Evolutionary conservation across 1,140 invertebrate genomes (phyloP), one percentile per base, ranked within the genome.

Genomic region (Heterodera carotae): DNA sequence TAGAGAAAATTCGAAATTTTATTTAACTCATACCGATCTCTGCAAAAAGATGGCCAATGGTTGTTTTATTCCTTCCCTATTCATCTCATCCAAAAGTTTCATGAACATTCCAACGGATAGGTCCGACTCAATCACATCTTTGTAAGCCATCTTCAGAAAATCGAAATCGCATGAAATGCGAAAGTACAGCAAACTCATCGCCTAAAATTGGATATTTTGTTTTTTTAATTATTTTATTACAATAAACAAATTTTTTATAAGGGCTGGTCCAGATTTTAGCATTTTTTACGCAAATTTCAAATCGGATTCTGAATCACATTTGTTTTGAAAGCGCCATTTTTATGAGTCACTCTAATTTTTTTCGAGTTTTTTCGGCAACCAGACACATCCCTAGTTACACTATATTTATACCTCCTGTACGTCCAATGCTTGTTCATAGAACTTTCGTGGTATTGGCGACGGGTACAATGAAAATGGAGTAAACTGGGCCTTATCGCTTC

Each of bases 171-270:
- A 88, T 10, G 86, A 84, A 15, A 88, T 77, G 15, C 76, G 74
- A 75, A 86, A 87, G 62, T 87, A 87, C 0, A 87, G 76, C 15
- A 68, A 56, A 75, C 84, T 88, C 69, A 86, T 85, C 15, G 77
- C 80, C 84, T 85, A 62, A 76, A 81, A 29, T 48, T 18, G 6
- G 29, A 25, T 5, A 39, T 60, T 66, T 22, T 64, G 2, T 36
- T 25, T 12, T 36, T 39, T 59, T 69, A 64, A 60, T n/a, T 22
- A 25, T 25, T 36, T 34, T 33, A 53, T 2, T 15, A 10, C 2
- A 2, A 10, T 18, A 53, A 18, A 18, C 22, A 53, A 18, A 53
- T 18, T 18, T n/a, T n/a, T n/a, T n/a, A n/a, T n/a, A n/a, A n/a
- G n/a, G n/a, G n/a, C n/a, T n/a, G n/a, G n/a, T n/a, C n/a, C n/a